These are phyloP conservation scores for Callipepla squamata DNA, from an alignment of 2,113 vertebrate species.

Conservation along the genomic window DNA sequence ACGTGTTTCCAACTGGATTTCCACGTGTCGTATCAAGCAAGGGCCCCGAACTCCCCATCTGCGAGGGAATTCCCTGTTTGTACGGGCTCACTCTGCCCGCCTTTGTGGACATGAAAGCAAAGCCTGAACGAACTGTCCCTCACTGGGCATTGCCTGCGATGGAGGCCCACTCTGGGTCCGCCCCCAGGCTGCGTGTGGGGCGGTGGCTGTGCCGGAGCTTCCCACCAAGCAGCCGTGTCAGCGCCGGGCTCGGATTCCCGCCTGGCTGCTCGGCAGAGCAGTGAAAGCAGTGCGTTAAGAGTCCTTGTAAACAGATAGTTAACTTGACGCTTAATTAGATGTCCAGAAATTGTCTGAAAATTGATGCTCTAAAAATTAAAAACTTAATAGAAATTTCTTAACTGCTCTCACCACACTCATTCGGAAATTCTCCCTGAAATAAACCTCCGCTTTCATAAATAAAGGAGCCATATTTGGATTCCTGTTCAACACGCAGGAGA, in stretches of 20 bases:
- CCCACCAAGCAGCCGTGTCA: neutral
- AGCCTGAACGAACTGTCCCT: accelerated
- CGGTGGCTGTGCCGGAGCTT: neutral
- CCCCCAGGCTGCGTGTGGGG: accelerated
- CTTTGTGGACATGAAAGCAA: neutral
- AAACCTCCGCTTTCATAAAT: neutral
- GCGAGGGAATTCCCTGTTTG: neutral
- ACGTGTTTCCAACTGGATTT: neutral
- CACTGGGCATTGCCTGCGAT: neutral
- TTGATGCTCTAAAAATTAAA: neutral
- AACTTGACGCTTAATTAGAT: constrained; percentile 1
- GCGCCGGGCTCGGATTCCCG: neutral
- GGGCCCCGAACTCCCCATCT: neutral
- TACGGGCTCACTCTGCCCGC: neutral
- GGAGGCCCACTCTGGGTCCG: accelerated
- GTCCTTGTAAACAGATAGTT: constrained; percentile 14
- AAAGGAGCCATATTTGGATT: constrained; percentile 27
- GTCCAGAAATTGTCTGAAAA: constrained; percentile 13
- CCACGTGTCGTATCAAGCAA: neutral
- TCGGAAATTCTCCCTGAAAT: neutral
- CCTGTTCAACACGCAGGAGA: neutral
- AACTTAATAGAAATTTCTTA: constrained; percentile 3
- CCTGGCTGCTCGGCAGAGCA: neutral
- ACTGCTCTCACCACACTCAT: neutral
- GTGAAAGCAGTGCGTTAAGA: neutral